Conservation (phyloP, 92 coral and sea anemone species). For the Hydrozoanthus gracilis region DNA sequence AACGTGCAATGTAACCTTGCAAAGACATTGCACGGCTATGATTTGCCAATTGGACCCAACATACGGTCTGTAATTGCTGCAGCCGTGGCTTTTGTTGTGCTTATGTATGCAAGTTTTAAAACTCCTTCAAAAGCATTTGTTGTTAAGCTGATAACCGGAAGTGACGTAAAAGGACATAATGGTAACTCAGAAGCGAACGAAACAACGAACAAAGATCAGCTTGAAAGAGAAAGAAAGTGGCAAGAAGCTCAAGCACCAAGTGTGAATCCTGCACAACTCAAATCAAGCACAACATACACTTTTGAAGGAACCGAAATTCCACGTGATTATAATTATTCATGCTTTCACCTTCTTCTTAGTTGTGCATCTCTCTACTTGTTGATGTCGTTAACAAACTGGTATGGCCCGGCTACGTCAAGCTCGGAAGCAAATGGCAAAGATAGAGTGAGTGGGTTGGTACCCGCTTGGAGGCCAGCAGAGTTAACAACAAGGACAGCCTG, state of each 20-base stretch:
- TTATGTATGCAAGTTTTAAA: slow-evolving; percentile 42
- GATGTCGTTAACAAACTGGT: slow-evolving; percentile 61
- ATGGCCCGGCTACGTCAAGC: slow-evolving; percentile 43
- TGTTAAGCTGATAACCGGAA: slow-evolving; percentile 19
- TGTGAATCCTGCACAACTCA: neutral
- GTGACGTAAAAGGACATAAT: neutral
- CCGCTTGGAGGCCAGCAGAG: slow-evolving; percentile 59
- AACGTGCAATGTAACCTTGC: slow-evolving; percentile 11
- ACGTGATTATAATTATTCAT: slow-evolving; percentile 43
- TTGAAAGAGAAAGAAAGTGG: neutral
- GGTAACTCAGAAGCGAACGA: neutral
- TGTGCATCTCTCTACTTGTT: slow-evolving; percentile 57
- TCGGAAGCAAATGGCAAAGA: neutral
- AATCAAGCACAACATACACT: slow-evolving; percentile 27
- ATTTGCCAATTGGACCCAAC: slow-evolving; percentile 11
- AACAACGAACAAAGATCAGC: neutral
- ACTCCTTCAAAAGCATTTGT: slow-evolving; percentile 8
- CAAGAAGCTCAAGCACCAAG: neutral
- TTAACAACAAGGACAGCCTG: slow-evolving; percentile 40
- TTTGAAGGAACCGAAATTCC: slow-evolving; percentile 5
- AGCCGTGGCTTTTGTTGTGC: slow-evolving; percentile 3
- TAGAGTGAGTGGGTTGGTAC: slow-evolving; percentile 25
- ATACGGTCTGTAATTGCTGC: slow-evolving; percentile 28
- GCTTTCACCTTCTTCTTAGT: slow-evolving; percentile 49
- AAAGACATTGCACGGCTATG: neutral